Evolutionary conservation across 2,888 invertebrate species (phyloP), one percentile per base, ranked within the genome.

Genomic region (Anorthoa munda): DNA sequence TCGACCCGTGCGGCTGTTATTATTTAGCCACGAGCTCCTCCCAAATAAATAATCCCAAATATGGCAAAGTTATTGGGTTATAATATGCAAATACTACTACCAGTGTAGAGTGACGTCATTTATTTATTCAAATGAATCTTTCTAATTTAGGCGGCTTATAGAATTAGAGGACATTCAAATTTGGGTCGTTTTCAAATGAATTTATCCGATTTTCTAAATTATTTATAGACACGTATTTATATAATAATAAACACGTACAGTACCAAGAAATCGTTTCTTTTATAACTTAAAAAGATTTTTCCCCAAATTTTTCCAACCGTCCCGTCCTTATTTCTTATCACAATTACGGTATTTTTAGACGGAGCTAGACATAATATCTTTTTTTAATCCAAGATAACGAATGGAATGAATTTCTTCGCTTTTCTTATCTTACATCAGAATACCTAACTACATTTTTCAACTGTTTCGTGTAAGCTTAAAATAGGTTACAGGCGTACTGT

Each of bases 261-360:
- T 11, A 12, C 1, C 23, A 1, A 15, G 7, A 46, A 64, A 46
- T 64, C 12, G 4, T 15, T 31, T 39, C 15, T 21, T 4, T 66
- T n/a, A 5, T 18, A n/a, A 12, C 11, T 31, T 18, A 18, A 48
- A 39, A 48, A 39, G 21, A 1, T 48, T 21, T 66, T 9, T 4
- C 13, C 13, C 39, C 3, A 18, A 39, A 4, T 21, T 39, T 65
- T n/a, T 15, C 11, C 23, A 17, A 31, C 45, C 5, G 15, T 1
- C n/a, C 2, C 15, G 15, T 1, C 26, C 4, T 11, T n/a, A 3
- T n/a, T 61, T n/a, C 26, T 13, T 31, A 31, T 26, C 26, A 46
- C 5, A 65, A 66, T 65, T 18, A 64, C 23, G 26, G 46, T 26
- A 26, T 18, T 58, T 58, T 18, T 58, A 58, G 58, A 58, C 18